Percentiles rank a stretch among this genome's conserved stretches.
phyloP scores from a whole-genome alignment of 1,140 invertebrate genomes.

The Anastatus disparis region DNA sequence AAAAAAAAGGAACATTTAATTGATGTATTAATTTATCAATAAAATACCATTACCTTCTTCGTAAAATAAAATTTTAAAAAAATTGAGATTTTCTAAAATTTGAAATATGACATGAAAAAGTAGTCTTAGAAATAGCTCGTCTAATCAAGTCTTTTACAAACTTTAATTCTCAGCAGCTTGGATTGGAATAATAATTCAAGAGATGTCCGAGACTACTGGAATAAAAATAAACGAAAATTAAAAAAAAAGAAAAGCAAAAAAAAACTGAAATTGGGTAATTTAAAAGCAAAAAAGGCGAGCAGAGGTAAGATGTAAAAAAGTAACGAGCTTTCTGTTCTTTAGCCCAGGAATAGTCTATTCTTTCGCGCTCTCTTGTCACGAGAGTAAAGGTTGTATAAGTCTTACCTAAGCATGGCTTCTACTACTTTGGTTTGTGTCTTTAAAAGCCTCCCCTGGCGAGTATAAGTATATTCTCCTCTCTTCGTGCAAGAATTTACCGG shows the following conservation, averaged over 20 bases:
- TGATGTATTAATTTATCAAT: no score
- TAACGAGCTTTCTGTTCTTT: not conserved
- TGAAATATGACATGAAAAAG: not conserved
- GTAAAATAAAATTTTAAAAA: no score
- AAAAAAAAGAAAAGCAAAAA: slow-evolving; percentile 11
- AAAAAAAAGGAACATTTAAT: no score
- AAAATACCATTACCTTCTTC: slow-evolving; percentile 7
- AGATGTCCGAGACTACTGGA: not conserved
- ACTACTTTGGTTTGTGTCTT: not conserved
- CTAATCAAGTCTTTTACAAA: not conserved
- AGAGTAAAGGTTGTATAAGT: not conserved
- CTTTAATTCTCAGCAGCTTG: not conserved
- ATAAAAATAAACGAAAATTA: slow-evolving; percentile 18
- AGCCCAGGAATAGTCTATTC: not conserved
- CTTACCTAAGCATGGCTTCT: not conserved
- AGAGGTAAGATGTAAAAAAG: slow-evolving; percentile 11
- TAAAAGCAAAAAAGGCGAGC: not conserved
- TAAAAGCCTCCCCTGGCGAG: slow-evolving; percentile 32
- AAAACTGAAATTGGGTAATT: slow-evolving; percentile 25
- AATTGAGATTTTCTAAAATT: no score
- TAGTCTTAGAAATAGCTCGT: not conserved
- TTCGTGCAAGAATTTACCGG: slow-evolving; percentile 54
- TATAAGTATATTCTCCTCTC: slow-evolving; percentile 55
- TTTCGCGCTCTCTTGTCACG: not conserved
- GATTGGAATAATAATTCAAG: not conserved